Percentiles rank a stretch among this genome's conserved stretches.
phyloP scores from a whole-genome alignment of 2,888 invertebrate genomes.

The Agrotis segetum region DNA sequence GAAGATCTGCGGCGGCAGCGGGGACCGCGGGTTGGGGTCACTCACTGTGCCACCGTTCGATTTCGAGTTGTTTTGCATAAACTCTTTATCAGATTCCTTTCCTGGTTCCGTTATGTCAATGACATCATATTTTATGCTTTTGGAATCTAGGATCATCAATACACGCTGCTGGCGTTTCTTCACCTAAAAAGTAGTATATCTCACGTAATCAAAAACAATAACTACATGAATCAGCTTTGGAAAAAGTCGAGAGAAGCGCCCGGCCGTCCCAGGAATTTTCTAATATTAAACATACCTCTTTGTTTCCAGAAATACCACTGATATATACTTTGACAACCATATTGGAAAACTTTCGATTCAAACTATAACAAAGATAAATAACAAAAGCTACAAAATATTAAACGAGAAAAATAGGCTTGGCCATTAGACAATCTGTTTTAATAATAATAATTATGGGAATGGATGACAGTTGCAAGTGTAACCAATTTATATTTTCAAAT shows the following conservation, averaged over 20 bases:
- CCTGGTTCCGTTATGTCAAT: constrained; percentile 99
- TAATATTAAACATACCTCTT: constrained; percentile 94
- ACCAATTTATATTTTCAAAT: constrained; percentile 49
- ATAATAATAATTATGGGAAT: constrained; percentile 79
- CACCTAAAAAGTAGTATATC: constrained; percentile 92
- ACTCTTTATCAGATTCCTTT: constrained; percentile 96
- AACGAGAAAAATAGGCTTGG: constrained; percentile 88
- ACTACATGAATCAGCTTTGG: constrained; percentile 82
- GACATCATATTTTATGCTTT: constrained; percentile 96
- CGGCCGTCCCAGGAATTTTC: constrained; percentile 83
- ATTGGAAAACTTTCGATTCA: constrained; percentile 74
- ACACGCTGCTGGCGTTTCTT: constrained; percentile 99
- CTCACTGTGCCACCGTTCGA: constrained; percentile 94
- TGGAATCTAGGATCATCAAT: constrained; percentile 97
- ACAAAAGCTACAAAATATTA: constrained; percentile 78
- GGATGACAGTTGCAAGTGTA: constrained; percentile 72
- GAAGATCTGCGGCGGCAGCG: constrained; percentile 98
- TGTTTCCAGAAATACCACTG: constrained; percentile 98
- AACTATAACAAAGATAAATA: constrained; percentile 77
- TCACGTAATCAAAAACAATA: constrained; percentile 85
- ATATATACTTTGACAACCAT: constrained; percentile 98
- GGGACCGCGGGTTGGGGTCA: constrained; percentile 94
- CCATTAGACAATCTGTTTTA: constrained; percentile 85
- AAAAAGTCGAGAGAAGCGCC: constrained; percentile 81
- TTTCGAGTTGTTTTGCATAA: constrained; percentile 97